Evolutionary conservation across 1,140 invertebrate genomes (phyloP).

Genomic region (Ylistrum balloti): DNA sequence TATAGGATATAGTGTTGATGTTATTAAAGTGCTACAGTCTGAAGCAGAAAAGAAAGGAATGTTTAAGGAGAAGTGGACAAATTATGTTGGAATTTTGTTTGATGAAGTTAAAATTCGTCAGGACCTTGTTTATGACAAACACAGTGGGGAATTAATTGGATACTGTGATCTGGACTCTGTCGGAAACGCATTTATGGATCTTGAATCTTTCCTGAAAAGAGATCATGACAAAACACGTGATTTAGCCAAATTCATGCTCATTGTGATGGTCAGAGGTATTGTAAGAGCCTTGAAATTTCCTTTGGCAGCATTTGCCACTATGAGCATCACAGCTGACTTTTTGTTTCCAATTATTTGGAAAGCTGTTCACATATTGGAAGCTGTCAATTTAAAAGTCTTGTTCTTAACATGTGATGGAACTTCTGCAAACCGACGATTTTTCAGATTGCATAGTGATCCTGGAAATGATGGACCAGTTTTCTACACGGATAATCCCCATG

Average conservation of each 20-base stretch:
- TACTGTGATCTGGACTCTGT: not conserved
- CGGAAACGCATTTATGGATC: not conserved
- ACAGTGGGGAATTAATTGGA: not conserved
- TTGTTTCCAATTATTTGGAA: slow-evolving; percentile 60
- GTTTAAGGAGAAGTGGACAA: not conserved
- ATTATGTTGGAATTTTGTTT: not conserved
- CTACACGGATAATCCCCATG: slow-evolving; percentile 51
- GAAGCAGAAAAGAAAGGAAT: slow-evolving; percentile 58
- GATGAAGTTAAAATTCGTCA: not conserved
- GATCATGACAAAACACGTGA: not conserved
- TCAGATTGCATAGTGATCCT: slow-evolving; percentile 41
- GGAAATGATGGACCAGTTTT: not conserved
- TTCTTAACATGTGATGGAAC: slow-evolving; percentile 64
- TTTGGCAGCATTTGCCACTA: slow-evolving; percentile 57
- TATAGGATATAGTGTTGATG: slow-evolving; percentile 51
- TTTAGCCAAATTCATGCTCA: slow-evolving; percentile 31
- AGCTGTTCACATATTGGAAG: not conserved
- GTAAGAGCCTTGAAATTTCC: slow-evolving; percentile 53
- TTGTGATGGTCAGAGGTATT: slow-evolving; percentile 54
- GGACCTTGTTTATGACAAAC: not conserved
- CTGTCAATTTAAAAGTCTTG: slow-evolving; percentile 41
- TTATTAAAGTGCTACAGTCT: slow-evolving; percentile 50
- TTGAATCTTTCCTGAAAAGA: not conserved
- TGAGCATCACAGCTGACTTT: slow-evolving; percentile 58
- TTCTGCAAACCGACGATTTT: slow-evolving; percentile 58